Evolutionary conservation across 2,797 vertebrate genomes (phyloP).

Genomic region (Potorous gilbertii): DNA sequence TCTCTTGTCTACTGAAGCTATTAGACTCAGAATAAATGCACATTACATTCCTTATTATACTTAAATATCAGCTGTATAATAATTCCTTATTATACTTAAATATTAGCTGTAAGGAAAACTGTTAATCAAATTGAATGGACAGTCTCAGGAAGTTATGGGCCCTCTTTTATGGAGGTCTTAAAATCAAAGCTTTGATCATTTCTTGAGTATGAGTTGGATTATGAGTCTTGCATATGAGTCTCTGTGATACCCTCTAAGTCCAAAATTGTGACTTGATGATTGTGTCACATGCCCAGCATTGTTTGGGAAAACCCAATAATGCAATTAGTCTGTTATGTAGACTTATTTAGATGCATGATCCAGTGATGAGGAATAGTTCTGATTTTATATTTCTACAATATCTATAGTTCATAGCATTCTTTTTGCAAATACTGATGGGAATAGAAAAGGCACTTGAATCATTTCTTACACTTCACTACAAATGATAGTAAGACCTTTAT

Average conservation of each 20-base stretch:
- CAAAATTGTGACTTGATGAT: not conserved
- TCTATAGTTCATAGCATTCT: not conserved
- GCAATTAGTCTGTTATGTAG: not conserved
- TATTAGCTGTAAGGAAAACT: not conserved
- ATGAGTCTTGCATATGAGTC: not conserved
- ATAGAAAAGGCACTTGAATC: not conserved
- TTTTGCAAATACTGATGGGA: not conserved
- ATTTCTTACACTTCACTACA: not conserved
- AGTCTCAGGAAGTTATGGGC: not conserved
- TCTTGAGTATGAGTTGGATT: not conserved
- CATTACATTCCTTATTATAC: not conserved
- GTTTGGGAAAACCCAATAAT: not conserved
- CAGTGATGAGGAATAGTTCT: fast-evolving
- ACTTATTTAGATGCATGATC: not conserved
- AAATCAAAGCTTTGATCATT: not conserved
- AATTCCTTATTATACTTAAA: too few species aligned
- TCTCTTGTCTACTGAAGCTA: not conserved
- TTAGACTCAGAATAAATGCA: not conserved
- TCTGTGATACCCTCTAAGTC: not conserved
- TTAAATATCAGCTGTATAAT: too few species aligned
- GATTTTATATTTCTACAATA: not conserved
- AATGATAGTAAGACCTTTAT: not conserved
- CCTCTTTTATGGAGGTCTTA: not conserved
- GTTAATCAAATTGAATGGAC: not conserved
- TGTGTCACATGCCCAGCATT: not conserved